Base-by-base conservation (phyloP, 2,888 invertebrate species). In the Ligdia adustata region DNA sequence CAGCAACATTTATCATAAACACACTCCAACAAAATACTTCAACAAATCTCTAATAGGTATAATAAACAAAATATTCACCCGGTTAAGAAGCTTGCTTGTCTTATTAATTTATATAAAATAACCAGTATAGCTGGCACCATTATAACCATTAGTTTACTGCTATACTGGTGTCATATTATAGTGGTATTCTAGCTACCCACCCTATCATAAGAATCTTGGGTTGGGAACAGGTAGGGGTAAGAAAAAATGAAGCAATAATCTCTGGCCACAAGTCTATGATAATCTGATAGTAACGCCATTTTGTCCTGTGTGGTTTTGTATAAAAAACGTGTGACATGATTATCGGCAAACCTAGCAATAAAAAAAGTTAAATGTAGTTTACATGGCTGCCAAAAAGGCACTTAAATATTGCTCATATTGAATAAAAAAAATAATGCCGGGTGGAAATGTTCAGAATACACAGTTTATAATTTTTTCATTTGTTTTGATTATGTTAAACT, bases 281-380 rank as follows among this genome's bases (percentile, higher is more conserved):
- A 90, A 90, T 89, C 89, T 88, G 89, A 89, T 87, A 78, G 89
- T 86, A 86, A 89, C 89, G 88, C 89, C 79, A 87, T 88, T 89
- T 88, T 90, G 89, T 88, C 80, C 82, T 88, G 90, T 90, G 90
- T 90, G 90, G 89, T 86, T 90, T 85, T 65, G 55, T 64, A 60
- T 84, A 89, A 89, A 62, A 90, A 90, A 87, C 69, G 82, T 86
- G 88, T 90, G 90, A 89, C 88, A 87, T 83, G 89, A 88, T 88
- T 88, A 90, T 89, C 86, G 79, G 79, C 76, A 78, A 79, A 77
- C 68, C 69, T 71, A 61, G 52, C 53, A 52, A 72, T 64, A 79
- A 84, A 86, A 86, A 85, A 78, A 54, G 1, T 67, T 46, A 64
- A 46, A 57, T 37, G 15, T 22, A 69, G 81, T 59, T 78, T 60